Percentiles rank a stretch among this genome's conserved stretches.
These are phyloP conservation scores for Hyposoter didymator DNA, from an alignment of 2,888 invertebrate genomes.

Conservation along the genomic window DNA sequence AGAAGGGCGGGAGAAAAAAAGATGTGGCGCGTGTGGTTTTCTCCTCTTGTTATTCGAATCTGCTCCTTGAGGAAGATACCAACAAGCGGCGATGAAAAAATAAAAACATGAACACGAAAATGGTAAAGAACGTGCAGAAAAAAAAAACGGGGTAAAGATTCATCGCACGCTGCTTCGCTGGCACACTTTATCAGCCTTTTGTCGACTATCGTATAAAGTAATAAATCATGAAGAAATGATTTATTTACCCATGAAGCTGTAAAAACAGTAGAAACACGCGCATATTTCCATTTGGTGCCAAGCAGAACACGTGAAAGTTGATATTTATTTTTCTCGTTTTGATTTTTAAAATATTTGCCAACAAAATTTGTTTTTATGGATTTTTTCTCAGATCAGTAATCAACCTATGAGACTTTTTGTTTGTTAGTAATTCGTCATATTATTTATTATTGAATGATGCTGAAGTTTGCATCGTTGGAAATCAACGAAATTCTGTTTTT, in stretches of 20 bases:
- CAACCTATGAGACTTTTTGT: neutral
- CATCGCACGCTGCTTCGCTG: slow-evolving; percentile 8
- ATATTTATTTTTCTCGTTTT: neutral
- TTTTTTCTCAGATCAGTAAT: neutral
- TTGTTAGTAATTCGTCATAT: neutral
- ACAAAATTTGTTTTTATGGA: neutral
- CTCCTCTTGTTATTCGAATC: slow-evolving; percentile 49
- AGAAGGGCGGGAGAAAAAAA: slow-evolving; percentile 21
- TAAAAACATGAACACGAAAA: neutral
- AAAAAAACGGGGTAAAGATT: slow-evolving; percentile 25
- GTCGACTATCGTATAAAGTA: slow-evolving; percentile 24
- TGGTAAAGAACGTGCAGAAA: slow-evolving; percentile 1
- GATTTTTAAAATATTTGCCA: neutral
- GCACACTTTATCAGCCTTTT: slow-evolving; percentile 23
- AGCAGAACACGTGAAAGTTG: neutral
- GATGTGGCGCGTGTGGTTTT: slow-evolving; percentile 36
- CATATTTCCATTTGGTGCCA: neutral
- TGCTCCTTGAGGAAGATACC: slow-evolving; percentile 11
- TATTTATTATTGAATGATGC: neutral
- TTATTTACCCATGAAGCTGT: neutral
- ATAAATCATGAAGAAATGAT: slow-evolving; percentile 12
- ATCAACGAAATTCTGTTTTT: too few species aligned
- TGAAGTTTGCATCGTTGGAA: too few species aligned
- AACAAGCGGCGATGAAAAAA: slow-evolving; percentile 29
- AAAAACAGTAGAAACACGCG: slow-evolving; percentile 8